A percentile compares a stretch with the other conserved stretches of the same genome.
Conservation (phyloP, 2,888 invertebrate species). For the Capitulum mitella region DNA sequence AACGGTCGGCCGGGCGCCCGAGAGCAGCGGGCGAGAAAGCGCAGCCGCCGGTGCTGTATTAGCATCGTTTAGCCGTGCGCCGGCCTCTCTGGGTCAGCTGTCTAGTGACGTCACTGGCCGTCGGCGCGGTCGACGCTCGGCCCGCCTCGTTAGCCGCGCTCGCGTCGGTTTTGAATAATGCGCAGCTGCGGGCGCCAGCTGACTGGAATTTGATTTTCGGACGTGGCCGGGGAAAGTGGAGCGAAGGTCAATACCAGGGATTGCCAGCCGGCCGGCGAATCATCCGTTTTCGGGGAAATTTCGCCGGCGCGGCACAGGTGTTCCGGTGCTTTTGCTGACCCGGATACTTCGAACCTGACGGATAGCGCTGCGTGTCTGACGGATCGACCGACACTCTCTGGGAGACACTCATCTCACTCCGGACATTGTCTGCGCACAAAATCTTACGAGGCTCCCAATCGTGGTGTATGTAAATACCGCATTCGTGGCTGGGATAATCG, state of each 20-base stretch:
- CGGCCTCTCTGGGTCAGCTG: conserved; percentile 15
- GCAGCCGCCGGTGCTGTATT: not conserved
- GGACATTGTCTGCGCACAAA: too few relatives aligned
- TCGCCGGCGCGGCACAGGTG: not conserved
- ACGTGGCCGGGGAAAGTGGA: not conserved
- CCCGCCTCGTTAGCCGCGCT: not conserved
- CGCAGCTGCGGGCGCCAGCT: not conserved
- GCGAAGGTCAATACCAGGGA: not conserved
- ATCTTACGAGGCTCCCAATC: too few relatives aligned
- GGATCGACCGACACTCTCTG: too few relatives aligned
- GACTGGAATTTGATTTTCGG: not conserved
- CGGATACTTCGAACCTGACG: not conserved
- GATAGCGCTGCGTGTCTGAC: not conserved
- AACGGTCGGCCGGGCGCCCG: not conserved
- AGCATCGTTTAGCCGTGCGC: not conserved
- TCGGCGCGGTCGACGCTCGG: not conserved
- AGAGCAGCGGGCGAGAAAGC: not conserved
- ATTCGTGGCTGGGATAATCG: too few relatives aligned
- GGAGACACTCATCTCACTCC: too few relatives aligned
- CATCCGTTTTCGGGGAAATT: not conserved
- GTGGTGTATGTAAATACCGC: too few relatives aligned
- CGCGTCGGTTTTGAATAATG: not conserved
- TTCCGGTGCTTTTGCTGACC: not conserved
- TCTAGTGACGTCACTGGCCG: not conserved
- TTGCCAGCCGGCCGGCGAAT: not conserved